Base-by-base conservation (phyloP, 2,888 invertebrate genomes). In the Euproctis similis region DNA sequence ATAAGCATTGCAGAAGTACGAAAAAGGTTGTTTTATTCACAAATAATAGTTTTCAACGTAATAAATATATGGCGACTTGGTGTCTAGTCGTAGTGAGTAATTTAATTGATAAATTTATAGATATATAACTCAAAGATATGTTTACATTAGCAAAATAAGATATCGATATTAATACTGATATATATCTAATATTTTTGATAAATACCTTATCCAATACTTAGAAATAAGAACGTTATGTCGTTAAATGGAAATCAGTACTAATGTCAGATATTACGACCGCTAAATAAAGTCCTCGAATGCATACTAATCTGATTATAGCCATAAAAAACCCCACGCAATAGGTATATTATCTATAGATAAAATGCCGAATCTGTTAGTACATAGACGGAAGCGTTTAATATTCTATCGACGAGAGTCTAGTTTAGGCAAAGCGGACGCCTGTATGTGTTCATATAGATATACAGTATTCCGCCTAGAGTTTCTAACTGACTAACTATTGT, bases 381-480 rank as follows among this genome's bases (percentile, higher is more conserved):
- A 26, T 21, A 47, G 43, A 26, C 49, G 49, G 59, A 59, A 58
- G 45, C 52, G 12, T 30, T 59, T 53, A 52, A 42, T 59, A 59
- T 59, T 58, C 59, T 28, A 33, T 26, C 33, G 36, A 36, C 53
- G 53, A 38, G 34, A 46, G 43, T 34, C 47, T 56, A 53, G 49
- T 60, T 61, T 62, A 54, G 62, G 63, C 34, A 37, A 38, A 46
- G 53, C 65, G 66, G 66, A 66, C 48, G 56, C 51, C 46, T 34
- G 38, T 36, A 23, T 12, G 30, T 27, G 19, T 31, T 44, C 39
- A 37, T 42, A 34, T 29, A 25, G 4, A 14, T 14, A 14, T 14
- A n/a, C n/a, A 39, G 31, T 31, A 38, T 42, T 38, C 38, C 36
- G 42, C 31, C 36, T 45, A 43, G 46, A 31, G 42, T 24, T n/a